Base-by-base conservation (phyloP, 2,888 invertebrate species). In the Tetheella fluctuosa region DNA sequence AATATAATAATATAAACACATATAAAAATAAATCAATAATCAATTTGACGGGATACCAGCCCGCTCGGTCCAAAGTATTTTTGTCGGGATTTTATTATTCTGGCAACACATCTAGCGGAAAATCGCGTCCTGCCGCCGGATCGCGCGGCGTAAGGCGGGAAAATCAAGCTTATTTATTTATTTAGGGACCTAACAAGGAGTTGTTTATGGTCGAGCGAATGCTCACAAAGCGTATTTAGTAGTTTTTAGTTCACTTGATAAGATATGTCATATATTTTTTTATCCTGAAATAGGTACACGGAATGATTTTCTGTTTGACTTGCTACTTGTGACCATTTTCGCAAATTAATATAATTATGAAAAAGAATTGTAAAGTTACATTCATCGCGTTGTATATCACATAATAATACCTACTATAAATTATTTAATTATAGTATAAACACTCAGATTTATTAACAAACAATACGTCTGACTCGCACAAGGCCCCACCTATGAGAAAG, bases 21-120 rank as follows among this genome's bases (percentile, higher is more conserved):
- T 76, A 80, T 81, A 81, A 83, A 80, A 80, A 86, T 85, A 89
- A 90, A 91, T 91, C 90, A 86, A 91, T 89, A 90, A 89, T 89
- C 91, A 90, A 91, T 91, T 92, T 91, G 84, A 88, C 88, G 90
- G 48, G 20, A 20, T 48, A 7, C 88, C 85, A 84, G 77, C 84
- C 81, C 79, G 78, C 80, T 79, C 86, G 80, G 81, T 73, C 79
- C 79, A 77, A 76, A 74, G 81, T 83, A 84, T 85, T 87, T 85
- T 84, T 83, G 83, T 74, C 79, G 77, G 77, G 77, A 85, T 88
- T 89, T 88, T 87, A 86, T 88, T 86, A 86, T 85, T 84, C 83
- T 76, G 82, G 80, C 81, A 79, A 80, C 77, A 84, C 84, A 86
- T 90, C 88, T 89, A 85, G 84, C 78, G 90, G 88, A 89, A 91